A percentile compares a stretch with the other conserved stretches of the same genome.
These are phyloP conservation scores for Hystrix cristata DNA, from an alignment of 2,113 vertebrate genomes.

Conservation along the genomic window DNA sequence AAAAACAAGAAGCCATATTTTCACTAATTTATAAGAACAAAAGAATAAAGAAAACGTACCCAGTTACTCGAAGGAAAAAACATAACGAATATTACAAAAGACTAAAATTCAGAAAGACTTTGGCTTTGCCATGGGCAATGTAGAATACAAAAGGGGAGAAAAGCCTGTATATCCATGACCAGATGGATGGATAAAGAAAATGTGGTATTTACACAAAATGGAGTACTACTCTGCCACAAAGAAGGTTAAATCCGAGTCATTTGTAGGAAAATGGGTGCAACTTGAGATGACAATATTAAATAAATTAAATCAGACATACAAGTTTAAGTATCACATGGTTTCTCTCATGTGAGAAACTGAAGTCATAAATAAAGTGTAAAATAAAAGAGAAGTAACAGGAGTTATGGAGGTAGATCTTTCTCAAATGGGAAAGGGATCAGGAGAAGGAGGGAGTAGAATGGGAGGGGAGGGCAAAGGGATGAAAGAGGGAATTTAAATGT, in stretches of 20 bases:
- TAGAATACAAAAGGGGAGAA: background rate
- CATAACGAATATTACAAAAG: background rate
- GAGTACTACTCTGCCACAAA: background rate
- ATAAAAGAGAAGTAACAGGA: background rate
- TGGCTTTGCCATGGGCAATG: background rate
- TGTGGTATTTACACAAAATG: background rate
- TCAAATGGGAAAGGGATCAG: background rate
- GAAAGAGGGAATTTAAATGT: background rate
- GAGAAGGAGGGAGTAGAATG: too few species aligned
- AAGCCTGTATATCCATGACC: accelerated
- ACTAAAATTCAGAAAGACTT: background rate
- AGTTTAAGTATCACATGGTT: background rate
- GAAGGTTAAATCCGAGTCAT: background rate
- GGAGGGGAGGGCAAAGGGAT: background rate
- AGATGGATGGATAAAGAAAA: background rate
- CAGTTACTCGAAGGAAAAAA: background rate
- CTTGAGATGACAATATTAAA: background rate
- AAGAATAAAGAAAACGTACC: background rate
- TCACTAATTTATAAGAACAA: background rate
- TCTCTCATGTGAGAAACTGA: background rate
- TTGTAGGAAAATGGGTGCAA: too few species aligned
- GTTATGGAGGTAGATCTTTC: background rate
- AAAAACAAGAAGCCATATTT: background rate
- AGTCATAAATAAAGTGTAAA: background rate
- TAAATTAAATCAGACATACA: background rate